These are phyloP conservation scores for Danio albolineatus DNA, from an alignment of 2,797 vertebrate species.

Conservation along the genomic window DNA sequence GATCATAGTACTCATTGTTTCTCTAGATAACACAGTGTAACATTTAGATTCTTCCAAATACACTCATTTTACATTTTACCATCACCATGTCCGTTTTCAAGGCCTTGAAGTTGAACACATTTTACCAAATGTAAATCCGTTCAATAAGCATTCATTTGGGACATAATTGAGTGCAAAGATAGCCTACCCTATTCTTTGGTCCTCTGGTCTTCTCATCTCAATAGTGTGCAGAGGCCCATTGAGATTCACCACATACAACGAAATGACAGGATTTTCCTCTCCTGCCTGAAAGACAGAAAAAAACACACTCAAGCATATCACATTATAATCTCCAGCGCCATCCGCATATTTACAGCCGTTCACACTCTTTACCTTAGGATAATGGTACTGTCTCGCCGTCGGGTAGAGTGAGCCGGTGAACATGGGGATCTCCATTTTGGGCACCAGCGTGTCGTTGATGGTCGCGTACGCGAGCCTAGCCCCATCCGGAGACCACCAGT, in stretches of 20 bases:
- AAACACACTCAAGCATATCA: background rate
- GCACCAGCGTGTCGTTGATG: conserved; percentile 93
- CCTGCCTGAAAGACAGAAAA: conserved; percentile 80
- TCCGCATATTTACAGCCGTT: background rate
- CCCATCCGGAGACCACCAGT: conserved; percentile 98
- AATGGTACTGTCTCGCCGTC: conserved; percentile 88
- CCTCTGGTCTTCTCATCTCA: conserved; percentile 93
- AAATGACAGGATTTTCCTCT: conserved; percentile 93
- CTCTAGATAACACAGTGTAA: too few species aligned
- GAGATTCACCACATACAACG: conserved; percentile 92
- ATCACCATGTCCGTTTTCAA: background rate
- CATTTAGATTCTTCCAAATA: too few species aligned
- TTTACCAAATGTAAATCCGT: too few species aligned
- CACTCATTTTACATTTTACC: too few species aligned
- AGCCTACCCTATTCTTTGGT: conserved; percentile 90
- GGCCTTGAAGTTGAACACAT: background rate
- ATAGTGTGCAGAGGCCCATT: conserved; percentile 94
- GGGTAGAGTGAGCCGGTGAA: conserved; percentile 91
- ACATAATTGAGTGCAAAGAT: background rate
- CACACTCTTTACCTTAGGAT: conserved; percentile 89
- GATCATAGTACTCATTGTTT: too few species aligned
- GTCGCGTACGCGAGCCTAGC: conserved; percentile 92
- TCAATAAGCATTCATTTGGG: too few species aligned
- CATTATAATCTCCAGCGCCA: background rate
- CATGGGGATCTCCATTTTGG: conserved; percentile 92